Evolutionary conservation across 2,113 vertebrate species (phyloP).

Genomic region (Atrichornis clamosus): DNA sequence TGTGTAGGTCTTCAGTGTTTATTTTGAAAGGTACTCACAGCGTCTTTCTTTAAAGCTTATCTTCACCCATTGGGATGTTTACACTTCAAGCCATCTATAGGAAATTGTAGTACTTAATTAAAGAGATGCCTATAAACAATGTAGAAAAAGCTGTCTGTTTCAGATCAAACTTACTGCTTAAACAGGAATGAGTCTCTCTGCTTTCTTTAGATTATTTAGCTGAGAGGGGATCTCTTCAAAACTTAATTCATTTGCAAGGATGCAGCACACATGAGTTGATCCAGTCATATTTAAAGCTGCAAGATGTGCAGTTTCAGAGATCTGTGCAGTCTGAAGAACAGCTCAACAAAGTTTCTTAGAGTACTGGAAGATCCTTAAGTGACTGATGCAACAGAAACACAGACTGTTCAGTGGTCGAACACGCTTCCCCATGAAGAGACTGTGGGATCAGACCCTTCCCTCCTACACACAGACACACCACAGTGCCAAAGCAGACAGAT

Average conservation of each 20-base stretch:
- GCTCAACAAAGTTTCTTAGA: background rate
- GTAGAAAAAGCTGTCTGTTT: background rate
- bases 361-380: background rate
- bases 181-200: background rate
- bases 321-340: background rate
- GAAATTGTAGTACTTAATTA: background rate
- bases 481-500: background rate
- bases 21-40: background rate
- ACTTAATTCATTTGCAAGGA: background rate
- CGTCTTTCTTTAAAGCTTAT: background rate
- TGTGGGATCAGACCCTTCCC: background rate
- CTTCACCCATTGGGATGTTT: background rate
- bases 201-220: background rate
- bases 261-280: background rate
- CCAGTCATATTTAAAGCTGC: background rate
- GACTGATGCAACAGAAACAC: background rate
- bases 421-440: background rate
- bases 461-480: background rate
- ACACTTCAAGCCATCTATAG: background rate
- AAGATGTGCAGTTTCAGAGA: background rate
- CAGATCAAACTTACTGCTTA: background rate
- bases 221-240: background rate
- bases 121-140: background rate
- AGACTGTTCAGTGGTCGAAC: background rate
- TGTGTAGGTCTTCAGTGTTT: background rate